A percentile compares a stretch with the other conserved stretches of the same genome.
phyloP scores from a whole-genome alignment of 2,113 vertebrate genomes.

The Acanthisitta chloris region DNA sequence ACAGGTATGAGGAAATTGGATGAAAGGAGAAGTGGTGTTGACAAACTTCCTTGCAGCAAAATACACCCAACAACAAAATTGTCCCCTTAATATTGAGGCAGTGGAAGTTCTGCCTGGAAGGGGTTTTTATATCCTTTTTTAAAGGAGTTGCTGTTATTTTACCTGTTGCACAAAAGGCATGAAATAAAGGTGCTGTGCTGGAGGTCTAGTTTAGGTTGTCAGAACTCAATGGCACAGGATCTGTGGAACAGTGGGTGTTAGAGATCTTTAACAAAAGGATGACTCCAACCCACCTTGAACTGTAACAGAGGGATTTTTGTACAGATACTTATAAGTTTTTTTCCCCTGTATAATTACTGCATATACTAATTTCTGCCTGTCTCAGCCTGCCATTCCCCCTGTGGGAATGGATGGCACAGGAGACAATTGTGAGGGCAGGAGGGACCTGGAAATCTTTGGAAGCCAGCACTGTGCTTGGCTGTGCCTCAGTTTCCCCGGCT shows the following conservation, averaged over 20 bases:
- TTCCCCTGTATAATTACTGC: background rate
- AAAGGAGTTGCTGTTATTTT: background rate
- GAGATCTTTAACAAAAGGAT: background rate
- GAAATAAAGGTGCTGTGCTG: background rate
- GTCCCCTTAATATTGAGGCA: background rate
- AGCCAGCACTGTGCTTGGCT: rapidly evolving
- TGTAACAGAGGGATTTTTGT: background rate
- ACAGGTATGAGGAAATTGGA: background rate
- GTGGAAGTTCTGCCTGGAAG: background rate
- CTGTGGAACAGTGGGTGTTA: background rate
- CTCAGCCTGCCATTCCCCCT: background rate
- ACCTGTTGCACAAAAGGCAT: background rate
- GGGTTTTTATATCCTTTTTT: background rate
- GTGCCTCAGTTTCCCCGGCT: background rate
- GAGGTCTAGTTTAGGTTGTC: background rate
- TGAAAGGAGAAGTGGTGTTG: background rate
- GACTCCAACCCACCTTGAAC: background rate
- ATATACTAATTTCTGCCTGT: background rate
- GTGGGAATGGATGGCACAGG: background rate
- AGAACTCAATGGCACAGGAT: background rate
- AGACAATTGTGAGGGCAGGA: rapidly evolving
- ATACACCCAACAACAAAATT: background rate
- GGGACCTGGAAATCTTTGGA: background rate
- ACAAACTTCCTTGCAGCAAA: background rate
- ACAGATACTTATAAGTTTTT: rapidly evolving